phyloP scores from a whole-genome alignment of 2,888 invertebrate genomes.

The Phengaris arion region DNA sequence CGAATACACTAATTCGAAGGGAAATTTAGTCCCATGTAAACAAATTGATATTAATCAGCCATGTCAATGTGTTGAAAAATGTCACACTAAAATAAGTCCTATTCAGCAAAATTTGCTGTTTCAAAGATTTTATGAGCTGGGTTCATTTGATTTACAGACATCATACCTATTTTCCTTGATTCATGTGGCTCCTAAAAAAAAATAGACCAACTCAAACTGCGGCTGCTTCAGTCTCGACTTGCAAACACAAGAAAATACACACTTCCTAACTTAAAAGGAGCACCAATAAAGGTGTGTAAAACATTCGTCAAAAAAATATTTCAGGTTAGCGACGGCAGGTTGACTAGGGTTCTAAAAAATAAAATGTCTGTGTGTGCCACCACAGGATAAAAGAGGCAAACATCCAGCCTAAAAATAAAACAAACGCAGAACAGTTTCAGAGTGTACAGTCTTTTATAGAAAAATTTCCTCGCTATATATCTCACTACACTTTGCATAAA shows the following conservation, averaged over 20 bases:
- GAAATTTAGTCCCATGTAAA: constrained; percentile 32
- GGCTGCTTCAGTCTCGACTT: constrained; percentile 23
- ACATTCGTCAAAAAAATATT: constrained; percentile 36
- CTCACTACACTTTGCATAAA: constrained; percentile 33
- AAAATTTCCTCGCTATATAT: constrained; percentile 34
- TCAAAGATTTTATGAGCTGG: constrained; percentile 30
- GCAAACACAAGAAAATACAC: constrained; percentile 28
- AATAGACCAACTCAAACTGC: constrained; percentile 28
- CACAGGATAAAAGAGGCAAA: constrained; percentile 38
- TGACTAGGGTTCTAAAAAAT: constrained; percentile 37
- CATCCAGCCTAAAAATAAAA: constrained; percentile 38
- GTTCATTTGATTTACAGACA: constrained; percentile 36
- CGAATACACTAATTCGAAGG: constrained; percentile 34
- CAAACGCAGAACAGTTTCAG: constrained; percentile 36
- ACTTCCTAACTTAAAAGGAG: constrained; percentile 33
- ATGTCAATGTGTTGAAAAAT: constrained; percentile 31
- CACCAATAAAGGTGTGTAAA: constrained; percentile 32
- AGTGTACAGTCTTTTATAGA: constrained; percentile 39
- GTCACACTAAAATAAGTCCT: constrained; percentile 35
- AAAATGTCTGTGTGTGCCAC: constrained; percentile 32
- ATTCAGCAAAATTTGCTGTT: constrained; percentile 32
- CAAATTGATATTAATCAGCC: constrained; percentile 32
- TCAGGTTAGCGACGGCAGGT: constrained; percentile 36
- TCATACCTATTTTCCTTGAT: constrained; percentile 37
- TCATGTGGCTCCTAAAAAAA: constrained; percentile 35